Evolutionary conservation across 1,140 invertebrate species (phyloP).

Genomic region (Meteorus sp.): DNA sequence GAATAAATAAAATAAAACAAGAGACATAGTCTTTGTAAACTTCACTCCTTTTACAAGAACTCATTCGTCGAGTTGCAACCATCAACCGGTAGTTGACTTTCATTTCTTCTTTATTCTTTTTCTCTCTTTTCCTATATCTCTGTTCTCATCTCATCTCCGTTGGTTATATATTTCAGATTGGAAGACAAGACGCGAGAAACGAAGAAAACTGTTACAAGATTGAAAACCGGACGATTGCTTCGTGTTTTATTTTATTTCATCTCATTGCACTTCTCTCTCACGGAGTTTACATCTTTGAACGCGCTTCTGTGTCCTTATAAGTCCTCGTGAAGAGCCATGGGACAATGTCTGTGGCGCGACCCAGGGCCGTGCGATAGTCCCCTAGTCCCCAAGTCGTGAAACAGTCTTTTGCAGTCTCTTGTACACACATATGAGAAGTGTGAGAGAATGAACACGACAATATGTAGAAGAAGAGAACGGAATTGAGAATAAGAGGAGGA

Average conservation of each 20-base stretch:
- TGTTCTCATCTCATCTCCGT: too few relatives aligned
- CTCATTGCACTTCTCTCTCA: background rate
- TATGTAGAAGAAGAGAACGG: too few relatives aligned
- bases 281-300: background rate
- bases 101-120: too few relatives aligned
- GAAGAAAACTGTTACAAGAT: constrained; percentile 5
- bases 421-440: background rate
- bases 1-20: too few relatives aligned
- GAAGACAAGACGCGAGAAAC: background rate
- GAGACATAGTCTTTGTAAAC: too few relatives aligned
- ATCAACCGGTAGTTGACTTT: constrained; percentile 7
- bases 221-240: constrained; percentile 14
- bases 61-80: constrained; percentile 6
- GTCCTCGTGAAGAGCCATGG: constrained; percentile 30
- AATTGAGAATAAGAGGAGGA: too few relatives aligned
- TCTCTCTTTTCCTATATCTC: too few relatives aligned
- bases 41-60: background rate
- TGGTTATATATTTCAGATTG: background rate
- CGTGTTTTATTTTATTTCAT: too few relatives aligned
- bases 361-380: constrained; percentile 1
- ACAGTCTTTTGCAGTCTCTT: background rate
- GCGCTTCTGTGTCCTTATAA: constrained; percentile 42
- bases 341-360: constrained; percentile 41
- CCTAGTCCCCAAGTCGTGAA: background rate
- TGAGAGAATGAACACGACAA: background rate